Percentiles rank a stretch among this genome's conserved stretches.
Evolutionary conservation across 1,140 invertebrate species (phyloP).

Genomic region (Sesamia nonagrioides): DNA sequence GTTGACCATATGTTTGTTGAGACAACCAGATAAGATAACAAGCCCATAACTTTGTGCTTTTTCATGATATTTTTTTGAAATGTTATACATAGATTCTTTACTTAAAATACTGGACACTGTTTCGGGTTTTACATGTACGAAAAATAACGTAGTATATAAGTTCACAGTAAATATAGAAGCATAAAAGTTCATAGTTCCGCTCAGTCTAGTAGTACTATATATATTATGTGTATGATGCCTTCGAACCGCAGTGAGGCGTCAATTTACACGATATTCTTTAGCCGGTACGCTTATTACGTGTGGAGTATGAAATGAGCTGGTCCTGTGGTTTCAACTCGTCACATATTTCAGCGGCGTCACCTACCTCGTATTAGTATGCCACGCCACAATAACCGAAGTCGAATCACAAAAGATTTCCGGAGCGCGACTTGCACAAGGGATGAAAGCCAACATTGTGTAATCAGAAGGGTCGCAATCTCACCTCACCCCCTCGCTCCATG

Average conservation of each 20-base stretch:
- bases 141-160: too few species aligned
- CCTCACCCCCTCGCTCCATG: conserved; percentile 73
- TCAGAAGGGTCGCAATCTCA: conserved; percentile 86
- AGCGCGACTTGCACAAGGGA: conserved; percentile 85
- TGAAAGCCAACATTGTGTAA: conserved; percentile 87
- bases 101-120: too few species aligned
- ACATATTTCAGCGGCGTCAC: conserved; percentile 76
- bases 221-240: not conserved
- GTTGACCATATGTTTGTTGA: too few species aligned
- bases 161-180: too few species aligned
- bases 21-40: too few species aligned
- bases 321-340: conserved; percentile 60
- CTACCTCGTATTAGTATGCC: conserved; percentile 84
- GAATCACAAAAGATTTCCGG: conserved; percentile 87
- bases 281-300: conserved; percentile 43
- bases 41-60: too few species aligned
- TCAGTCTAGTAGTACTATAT: conserved; percentile 17
- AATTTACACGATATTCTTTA: conserved; percentile 43
- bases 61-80: too few species aligned
- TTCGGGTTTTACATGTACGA: too few species aligned
- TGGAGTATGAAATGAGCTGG: conserved; percentile 57
- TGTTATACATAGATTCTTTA: too few species aligned
- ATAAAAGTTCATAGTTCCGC: too few species aligned
- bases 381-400: conserved; percentile 84
- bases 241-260: not conserved